Evolutionary conservation across 2,888 invertebrate species (phyloP), one percentile per base, ranked within the genome.

Genomic region (Nemotelus pantherinus): DNA sequence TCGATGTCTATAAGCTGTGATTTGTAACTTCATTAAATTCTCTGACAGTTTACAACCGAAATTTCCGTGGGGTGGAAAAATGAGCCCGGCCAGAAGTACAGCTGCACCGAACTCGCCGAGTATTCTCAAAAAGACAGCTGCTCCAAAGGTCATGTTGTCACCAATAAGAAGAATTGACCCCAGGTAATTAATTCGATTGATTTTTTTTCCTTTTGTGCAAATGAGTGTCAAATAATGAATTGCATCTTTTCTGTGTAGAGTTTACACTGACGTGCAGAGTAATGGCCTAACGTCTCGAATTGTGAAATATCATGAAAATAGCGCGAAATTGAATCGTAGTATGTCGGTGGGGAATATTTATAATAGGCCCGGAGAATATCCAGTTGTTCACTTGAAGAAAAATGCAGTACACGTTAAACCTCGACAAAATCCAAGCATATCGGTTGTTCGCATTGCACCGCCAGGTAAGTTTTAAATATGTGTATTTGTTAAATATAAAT

Each of bases 191-290:
- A 70, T 76, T 55, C 25, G 47, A 7, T 25, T 60, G 50, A 58
- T 58, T n/a, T 44, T n/a, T 44, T 25, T 25, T 25, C 25, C 25
- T 25, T 25, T 25, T 25, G 25, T 9, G 41, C 64, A 41, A 44
- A 6, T 4, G 43, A 64, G 55, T 43, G n/a, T 2, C 39, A 55
- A 3, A 50, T 9, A 1, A 50, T 25, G 41, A 10, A 43, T 72
- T 10, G 41, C n/a, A 65, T 53, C 57, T 57, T 57, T 64, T 4
- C 25, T 43, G 6, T 53, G 6, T 43, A 86, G 86, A 78, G 83
- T 84, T 0, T 89, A 87, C 81, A 88, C 88, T 10, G 89, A 90
- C 82, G 86, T 88, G 3, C 88, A 88, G 82, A 90, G 89, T 82
- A 88, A 88, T 67, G 89, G 90, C 0, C 82, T 89, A 74, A 84